A percentile compares a stretch with the other conserved stretches of the same genome.
Conservation (phyloP, 2,797 vertebrate genomes). For the Macrochelys suwanniensis region DNA sequence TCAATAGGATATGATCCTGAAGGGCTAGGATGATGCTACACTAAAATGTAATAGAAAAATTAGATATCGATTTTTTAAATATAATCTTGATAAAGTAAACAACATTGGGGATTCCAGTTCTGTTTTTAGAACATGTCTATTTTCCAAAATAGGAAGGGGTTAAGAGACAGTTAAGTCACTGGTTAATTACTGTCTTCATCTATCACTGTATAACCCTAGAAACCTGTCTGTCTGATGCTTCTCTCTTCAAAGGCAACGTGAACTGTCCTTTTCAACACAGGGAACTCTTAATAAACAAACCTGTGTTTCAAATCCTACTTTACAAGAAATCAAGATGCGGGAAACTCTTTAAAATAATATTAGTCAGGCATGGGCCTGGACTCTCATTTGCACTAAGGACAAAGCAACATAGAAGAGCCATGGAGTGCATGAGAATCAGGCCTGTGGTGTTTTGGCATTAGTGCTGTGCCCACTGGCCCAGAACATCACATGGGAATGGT, state of each 20-base stretch:
- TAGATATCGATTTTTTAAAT: conserved; percentile 72
- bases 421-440: not conserved
- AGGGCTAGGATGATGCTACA: conserved; percentile 71
- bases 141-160: conserved; percentile 62
- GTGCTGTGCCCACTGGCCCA: not conserved
- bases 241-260: conserved; percentile 64
- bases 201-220: conserved; percentile 61
- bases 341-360: conserved; percentile 61
- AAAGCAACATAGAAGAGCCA: not conserved
- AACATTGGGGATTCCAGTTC: conserved; percentile 63
- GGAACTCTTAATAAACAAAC: conserved; percentile 66
- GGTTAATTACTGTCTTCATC: conserved; percentile 78
- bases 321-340: conserved; percentile 59
- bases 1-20: conserved; percentile 79
- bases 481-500: not conserved
- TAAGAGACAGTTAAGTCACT: conserved; percentile 67
- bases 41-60: conserved; percentile 79
- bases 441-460: not conserved
- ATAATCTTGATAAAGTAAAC: conserved; percentile 73
- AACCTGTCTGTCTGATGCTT: conserved; percentile 44
- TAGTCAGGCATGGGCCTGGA: conserved; percentile 1
- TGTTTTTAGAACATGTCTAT: conserved; percentile 41
- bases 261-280: conserved; percentile 56
- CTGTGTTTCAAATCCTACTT: conserved; percentile 53
- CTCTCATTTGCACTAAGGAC: not conserved